These are phyloP conservation scores for Neolamprologus modestus DNA, from an alignment of 2,113 vertebrate species.

Conservation along the genomic window DNA sequence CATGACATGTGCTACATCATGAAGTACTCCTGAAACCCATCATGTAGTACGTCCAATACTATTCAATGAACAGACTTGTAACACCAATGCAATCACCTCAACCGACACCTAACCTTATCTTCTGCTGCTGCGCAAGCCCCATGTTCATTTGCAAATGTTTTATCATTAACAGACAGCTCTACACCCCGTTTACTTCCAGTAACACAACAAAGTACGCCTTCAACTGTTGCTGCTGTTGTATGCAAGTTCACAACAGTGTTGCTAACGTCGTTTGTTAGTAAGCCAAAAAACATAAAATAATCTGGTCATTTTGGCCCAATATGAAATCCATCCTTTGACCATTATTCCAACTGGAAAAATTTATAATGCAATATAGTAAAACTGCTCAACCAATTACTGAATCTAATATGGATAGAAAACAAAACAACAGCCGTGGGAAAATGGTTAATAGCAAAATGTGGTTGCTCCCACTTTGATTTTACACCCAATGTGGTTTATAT, in stretches of 20 bases:
- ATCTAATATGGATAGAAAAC: not conserved
- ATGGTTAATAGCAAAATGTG: not conserved
- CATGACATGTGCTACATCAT: not conserved
- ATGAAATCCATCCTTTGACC: not conserved
- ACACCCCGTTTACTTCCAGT: not conserved
- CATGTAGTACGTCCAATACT: not conserved
- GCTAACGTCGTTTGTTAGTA: not conserved
- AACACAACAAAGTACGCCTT: not conserved
- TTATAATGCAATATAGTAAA: not conserved
- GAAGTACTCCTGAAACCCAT: not conserved
- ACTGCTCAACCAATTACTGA: not conserved
- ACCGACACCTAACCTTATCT: not conserved
- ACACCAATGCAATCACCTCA: not conserved
- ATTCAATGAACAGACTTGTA: not conserved
- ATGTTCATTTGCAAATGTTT: not conserved
- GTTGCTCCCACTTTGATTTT: not conserved
- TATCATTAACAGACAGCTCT: not conserved
- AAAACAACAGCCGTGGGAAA: not conserved
- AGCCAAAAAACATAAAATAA: not conserved
- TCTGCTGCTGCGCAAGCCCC: not conserved
- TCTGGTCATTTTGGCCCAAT: not conserved
- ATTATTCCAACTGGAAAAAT: not conserved
- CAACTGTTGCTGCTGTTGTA: not conserved
- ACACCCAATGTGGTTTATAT: not conserved
- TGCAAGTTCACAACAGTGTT: not conserved